A percentile compares a stretch with the other conserved stretches of the same genome.
phyloP scores from a whole-genome alignment of 1,140 invertebrate genomes.

The Mercenaria mercenaria region DNA sequence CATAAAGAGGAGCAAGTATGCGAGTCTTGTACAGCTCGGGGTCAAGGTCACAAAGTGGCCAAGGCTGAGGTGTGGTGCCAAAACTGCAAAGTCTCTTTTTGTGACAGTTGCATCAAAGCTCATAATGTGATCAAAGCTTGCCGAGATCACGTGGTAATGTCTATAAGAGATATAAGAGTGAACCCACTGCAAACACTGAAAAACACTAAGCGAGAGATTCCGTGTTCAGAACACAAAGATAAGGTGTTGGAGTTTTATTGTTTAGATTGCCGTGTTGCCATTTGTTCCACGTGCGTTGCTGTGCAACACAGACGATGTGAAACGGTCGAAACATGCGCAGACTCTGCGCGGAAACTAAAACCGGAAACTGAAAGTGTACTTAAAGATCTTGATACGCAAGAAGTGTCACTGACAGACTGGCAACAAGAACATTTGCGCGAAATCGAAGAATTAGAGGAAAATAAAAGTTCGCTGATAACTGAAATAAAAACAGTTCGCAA shows the following conservation, averaged over 20 bases:
- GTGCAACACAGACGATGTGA: constrained; percentile 75
- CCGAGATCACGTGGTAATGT: constrained; percentile 72
- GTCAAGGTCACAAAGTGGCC: constrained; percentile 56
- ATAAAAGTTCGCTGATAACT: constrained; percentile 65
- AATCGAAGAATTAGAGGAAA: constrained; percentile 71
- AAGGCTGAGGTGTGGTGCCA: constrained; percentile 75
- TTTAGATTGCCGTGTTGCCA: constrained; percentile 72
- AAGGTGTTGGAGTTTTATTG: constrained; percentile 75
- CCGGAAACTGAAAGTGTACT: constrained; percentile 72
- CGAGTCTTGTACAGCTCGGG: constrained; percentile 66
- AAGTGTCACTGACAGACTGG: constrained; percentile 68
- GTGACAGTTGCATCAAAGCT: constrained; percentile 73
- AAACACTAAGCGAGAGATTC: constrained; percentile 71
- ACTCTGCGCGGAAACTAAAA: constrained; percentile 72
- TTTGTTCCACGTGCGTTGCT: constrained; percentile 74
- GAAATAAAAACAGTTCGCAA: constrained; percentile 70
- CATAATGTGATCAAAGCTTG: constrained; percentile 77
- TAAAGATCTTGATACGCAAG: constrained; percentile 70
- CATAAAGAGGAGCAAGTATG: constrained; percentile 68
- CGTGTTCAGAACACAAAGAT: constrained; percentile 72
- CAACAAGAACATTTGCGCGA: constrained; percentile 70
- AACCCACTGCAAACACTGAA: constrained; percentile 71
- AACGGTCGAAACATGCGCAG: constrained; percentile 74
- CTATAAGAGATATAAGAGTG: constrained; percentile 69
- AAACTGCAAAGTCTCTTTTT: constrained; percentile 74